Evolutionary conservation across 1,140 invertebrate species (phyloP), one percentile per base, ranked within the genome.

Genomic region (Aphaenogaster rudis): DNA sequence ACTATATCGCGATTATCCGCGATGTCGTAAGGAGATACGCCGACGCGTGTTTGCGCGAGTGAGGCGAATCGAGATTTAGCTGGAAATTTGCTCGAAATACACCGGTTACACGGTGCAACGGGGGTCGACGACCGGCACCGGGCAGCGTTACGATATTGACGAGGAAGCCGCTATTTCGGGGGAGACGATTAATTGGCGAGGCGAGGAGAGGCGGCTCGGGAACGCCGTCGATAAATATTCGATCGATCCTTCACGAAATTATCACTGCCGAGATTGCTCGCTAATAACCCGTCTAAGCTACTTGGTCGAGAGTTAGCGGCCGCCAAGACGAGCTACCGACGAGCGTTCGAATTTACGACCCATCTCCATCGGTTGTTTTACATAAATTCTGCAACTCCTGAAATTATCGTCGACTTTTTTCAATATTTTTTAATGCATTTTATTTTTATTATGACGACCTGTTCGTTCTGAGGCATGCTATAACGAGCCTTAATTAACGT

Each of bases 121-220:
- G 5, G 39, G 89, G 78, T 45, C 86, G 80, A 82, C 76, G 90
- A 88, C 89, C 90, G 64, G 36, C 74, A 71, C 21, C 64, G 28
- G 21, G 21, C 21, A 69, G 54, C 48, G 69, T 91, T 90, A 81
- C 87, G 87, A 88, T 91, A 90, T 91, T 77, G 89, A 90, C 77
- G 89, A 88, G 86, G 63, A 88, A 79, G 66, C 45, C 45, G 89
- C 77, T 91, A 91, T 91, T 91, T 91, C 63, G 69, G 81, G 86
- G 74, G 48, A 66, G 84, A 28, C 48, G 88, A 52, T 67, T 90
- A 90, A 90, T 89, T 87, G 71, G 33, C 42, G 36, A 17, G 74
- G 69, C 6, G 33, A 42, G 21, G 59, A 50, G 69, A 57, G 77
- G 42, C 54, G 52, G 48, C n/a, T 36, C 42, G 59, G 33, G 42